Evolutionary conservation across 2,797 vertebrate genomes (phyloP), one percentile per base, ranked within the genome.

Genomic region (Tauraco hartlaubi): DNA sequence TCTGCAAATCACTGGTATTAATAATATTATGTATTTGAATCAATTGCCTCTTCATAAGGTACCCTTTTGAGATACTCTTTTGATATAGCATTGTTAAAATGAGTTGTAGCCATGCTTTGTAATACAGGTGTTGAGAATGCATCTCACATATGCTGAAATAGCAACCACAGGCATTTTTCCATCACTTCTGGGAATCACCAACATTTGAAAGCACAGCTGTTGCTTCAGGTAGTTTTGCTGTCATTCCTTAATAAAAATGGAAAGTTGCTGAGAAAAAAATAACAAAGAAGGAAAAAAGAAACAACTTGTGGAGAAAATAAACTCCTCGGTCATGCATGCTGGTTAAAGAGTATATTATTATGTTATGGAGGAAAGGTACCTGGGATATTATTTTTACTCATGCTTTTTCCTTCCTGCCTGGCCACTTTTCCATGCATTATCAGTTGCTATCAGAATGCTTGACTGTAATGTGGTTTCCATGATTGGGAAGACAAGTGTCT

Each of bases 41-140:
- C 91, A 92, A 82, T 92, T 97, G 62, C 82, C 86, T 88, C 85
- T 97, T 97, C n/a, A 52, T 96, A 90, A 91, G 80, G 39, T 86
- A 66, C 31, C 29, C 46, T 94, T 91, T 93, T 31, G 74, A 92
- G 94, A 86, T 8, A 23, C 6, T 85, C 71, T 94, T 90, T 95
- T 92, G 78, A 55, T 72, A 83, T n/a, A 95, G 17, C 55, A 85
- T 92, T 95, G 93, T 96, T 96, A 97, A 97, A 96, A 97, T 87
- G 15, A 97, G 96, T 95, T 94, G 78, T 88, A 92, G 46, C 59
- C 75, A 28, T 81, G 85, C 43, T 88, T 96, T 88, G 25, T 79
- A 94, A 92, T 56, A 92, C 33, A 66, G 22, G 7, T 94, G 82
- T 92, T 95, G 73, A 85, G 78, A 49, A 93, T 90, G 88, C 76